Evolutionary conservation across 92 coral and sea anemone genomes (phyloP).

Genomic region (Bergia puertoricense): DNA sequence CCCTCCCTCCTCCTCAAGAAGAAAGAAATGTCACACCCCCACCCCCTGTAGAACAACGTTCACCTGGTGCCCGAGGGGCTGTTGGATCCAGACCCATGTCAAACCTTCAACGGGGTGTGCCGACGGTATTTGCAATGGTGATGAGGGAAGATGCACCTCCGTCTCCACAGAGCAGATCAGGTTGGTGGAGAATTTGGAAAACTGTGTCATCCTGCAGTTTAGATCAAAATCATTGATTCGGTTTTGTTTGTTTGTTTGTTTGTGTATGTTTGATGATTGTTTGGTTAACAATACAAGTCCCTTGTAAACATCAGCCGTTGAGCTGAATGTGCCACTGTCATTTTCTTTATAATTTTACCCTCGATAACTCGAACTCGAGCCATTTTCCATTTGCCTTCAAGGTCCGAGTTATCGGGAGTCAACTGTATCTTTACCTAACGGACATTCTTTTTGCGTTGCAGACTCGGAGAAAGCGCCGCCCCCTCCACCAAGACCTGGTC

Average conservation of each 20-base stretch:
- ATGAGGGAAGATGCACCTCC: background rate
- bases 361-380: too few relatives aligned
- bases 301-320: too few relatives aligned
- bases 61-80: background rate
- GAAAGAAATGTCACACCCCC: background rate
- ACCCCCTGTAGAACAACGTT: conserved; percentile 21
- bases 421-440: background rate
- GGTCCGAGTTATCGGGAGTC: too few relatives aligned
- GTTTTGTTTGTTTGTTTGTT: too few relatives aligned
- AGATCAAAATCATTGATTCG: too few relatives aligned
- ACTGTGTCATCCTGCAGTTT: background rate
- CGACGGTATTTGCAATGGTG: conserved; percentile 20
- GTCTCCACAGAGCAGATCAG: background rate
- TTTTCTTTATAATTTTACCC: too few relatives aligned
- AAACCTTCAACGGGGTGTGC: background rate
- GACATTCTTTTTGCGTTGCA: background rate
- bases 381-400: too few relatives aligned
- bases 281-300: too few relatives aligned
- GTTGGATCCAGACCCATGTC: background rate
- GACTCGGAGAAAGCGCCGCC: background rate
- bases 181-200: background rate
- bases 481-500: conserved; percentile 18
- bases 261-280: too few relatives aligned
- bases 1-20: conserved; percentile 21
- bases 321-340: too few relatives aligned